Evolutionary conservation across 1,140 invertebrate genomes (phyloP).

Genomic region (Anadara kagoshimensis): DNA sequence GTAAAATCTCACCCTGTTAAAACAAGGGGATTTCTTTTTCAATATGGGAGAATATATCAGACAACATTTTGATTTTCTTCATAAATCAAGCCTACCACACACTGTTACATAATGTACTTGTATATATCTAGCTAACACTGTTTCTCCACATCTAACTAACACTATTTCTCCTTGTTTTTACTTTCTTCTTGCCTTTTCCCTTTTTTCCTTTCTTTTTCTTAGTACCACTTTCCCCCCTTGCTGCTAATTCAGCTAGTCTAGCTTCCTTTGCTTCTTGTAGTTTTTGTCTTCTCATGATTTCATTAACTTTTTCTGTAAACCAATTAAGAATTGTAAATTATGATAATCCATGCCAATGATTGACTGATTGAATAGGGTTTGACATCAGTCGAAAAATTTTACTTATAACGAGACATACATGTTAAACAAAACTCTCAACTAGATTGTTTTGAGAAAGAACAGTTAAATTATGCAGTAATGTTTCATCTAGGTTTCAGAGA

Average conservation of each 20-base stretch:
- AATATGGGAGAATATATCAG: too few species aligned
- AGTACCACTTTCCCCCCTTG: slow-evolving; percentile 49
- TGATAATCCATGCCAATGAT: background rate
- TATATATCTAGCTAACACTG: too few species aligned
- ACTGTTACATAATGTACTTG: too few species aligned
- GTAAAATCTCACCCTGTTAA: too few species aligned
- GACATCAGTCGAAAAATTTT: too few species aligned
- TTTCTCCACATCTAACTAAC: too few species aligned
- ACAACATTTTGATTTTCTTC: too few species aligned
- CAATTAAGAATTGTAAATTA: background rate
- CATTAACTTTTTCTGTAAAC: slow-evolving; percentile 53
- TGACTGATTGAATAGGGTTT: too few species aligned
- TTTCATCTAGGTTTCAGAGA: background rate
- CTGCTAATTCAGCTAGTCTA: slow-evolving; percentile 33
- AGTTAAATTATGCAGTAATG: background rate
- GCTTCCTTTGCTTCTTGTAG: slow-evolving; percentile 53
- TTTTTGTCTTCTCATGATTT: slow-evolving; percentile 53
- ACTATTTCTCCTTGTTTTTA: background rate
- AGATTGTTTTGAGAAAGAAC: background rate
- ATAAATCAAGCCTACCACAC: too few species aligned
- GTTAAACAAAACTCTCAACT: background rate
- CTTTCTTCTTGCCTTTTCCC: slow-evolving; percentile 35
- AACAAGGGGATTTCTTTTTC: too few species aligned
- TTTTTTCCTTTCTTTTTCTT: slow-evolving; percentile 43
- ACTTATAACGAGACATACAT: background rate